Evolutionary conservation across 2,888 invertebrate species (phyloP).

Genomic region (Margaritifera margaritifera): DNA sequence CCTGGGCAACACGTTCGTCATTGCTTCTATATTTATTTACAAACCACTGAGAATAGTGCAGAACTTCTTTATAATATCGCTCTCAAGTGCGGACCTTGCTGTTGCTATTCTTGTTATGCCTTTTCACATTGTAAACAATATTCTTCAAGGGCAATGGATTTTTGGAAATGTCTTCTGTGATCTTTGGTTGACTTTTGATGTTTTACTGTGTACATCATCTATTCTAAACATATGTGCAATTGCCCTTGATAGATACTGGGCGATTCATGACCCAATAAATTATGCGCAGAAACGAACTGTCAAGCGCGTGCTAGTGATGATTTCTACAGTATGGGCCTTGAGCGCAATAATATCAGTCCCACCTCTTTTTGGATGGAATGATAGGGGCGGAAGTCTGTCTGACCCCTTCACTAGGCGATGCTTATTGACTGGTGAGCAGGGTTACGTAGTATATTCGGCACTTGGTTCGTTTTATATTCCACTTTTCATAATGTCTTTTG

Average conservation of each 20-base stretch:
- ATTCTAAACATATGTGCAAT: constrained; percentile 97
- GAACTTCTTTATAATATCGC: constrained; percentile 95
- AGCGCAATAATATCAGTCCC: constrained; percentile 98
- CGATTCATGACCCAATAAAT: constrained; percentile 95
- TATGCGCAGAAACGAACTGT: constrained; percentile 91
- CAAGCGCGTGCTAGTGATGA: constrained; percentile 87
- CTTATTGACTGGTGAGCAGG: constrained; percentile 86
- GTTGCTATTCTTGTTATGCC: constrained; percentile 97
- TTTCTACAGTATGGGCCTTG: constrained; percentile 94
- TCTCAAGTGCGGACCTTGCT: constrained; percentile 95
- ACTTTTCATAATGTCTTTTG: constrained; percentile 93
- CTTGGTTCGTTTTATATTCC: constrained; percentile 97
- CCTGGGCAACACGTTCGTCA: constrained; percentile 92
- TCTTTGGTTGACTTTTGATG: constrained; percentile 96
- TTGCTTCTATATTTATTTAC: constrained; percentile 91
- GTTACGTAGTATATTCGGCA: constrained; percentile 93
- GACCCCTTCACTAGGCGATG: constrained; percentile 58
- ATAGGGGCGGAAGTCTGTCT: constrained; percentile 43
- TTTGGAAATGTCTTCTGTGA: constrained; percentile 95
- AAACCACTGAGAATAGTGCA: constrained; percentile 92
- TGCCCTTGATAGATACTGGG: constrained; percentile 90
- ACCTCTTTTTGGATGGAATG: constrained; percentile 93
- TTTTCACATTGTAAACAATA: constrained; percentile 95
- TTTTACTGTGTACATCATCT: constrained; percentile 99
- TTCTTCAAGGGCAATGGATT: constrained; percentile 81